Conservation (phyloP, 2,888 invertebrate genomes). For the Gymnocheta viridis region DNA sequence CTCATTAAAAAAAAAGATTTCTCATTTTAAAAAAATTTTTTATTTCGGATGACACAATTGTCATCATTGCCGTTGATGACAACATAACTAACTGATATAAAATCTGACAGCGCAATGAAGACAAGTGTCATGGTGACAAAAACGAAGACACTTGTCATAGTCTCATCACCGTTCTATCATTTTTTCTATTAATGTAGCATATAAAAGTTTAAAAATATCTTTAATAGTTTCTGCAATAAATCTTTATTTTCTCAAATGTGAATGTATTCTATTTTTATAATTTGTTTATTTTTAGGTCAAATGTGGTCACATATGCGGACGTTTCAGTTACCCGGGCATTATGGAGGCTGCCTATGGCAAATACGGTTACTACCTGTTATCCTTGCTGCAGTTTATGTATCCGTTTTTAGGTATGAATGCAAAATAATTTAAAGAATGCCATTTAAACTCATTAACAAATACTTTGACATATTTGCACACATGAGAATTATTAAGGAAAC, state of each 20-base stretch:
- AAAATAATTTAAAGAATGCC: neutral
- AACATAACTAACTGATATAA: too few relatives aligned
- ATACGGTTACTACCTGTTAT: slow-evolving; percentile 89
- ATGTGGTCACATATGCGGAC: slow-evolving; percentile 89
- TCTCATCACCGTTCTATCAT: too few relatives aligned
- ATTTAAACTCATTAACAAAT: neutral
- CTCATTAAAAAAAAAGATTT: too few relatives aligned
- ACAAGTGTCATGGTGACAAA: too few relatives aligned
- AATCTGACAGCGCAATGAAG: too few relatives aligned
- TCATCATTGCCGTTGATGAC: too few relatives aligned
- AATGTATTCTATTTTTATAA: neutral
- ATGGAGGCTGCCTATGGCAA: slow-evolving; percentile 92
- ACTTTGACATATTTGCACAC: neutral
- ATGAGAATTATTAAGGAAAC: neutral
- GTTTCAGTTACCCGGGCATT: slow-evolving; percentile 88
- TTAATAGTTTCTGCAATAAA: neutral
- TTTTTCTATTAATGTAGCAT: neutral
- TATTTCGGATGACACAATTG: too few relatives aligned
- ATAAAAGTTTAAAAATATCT: neutral
- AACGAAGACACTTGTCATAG: too few relatives aligned
- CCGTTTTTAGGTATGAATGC: slow-evolving; percentile 88
- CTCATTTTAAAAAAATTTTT: too few relatives aligned
- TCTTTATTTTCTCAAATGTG: neutral
- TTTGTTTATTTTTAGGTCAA: slow-evolving; percentile 78
- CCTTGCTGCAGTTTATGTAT: slow-evolving; percentile 90